These are phyloP conservation scores for Apis florea DNA, from an alignment of 1,140 invertebrate species.

Conservation along the genomic window DNA sequence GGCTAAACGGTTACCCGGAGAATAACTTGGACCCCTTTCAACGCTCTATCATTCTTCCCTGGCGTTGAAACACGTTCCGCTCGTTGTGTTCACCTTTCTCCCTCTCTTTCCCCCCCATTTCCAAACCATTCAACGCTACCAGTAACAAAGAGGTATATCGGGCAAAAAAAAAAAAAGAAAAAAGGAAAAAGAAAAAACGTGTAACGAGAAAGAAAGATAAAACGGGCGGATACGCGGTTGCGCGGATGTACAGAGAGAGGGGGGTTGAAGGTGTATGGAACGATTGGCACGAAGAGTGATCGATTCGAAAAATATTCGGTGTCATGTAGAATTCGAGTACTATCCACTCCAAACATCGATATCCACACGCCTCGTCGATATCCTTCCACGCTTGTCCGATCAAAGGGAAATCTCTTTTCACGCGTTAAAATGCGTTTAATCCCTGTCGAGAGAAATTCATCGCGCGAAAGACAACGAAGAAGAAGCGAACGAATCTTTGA, in stretches of 20 bases:
- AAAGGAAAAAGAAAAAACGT: too few species aligned
- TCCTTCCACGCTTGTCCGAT: not conserved
- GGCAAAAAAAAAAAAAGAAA: not conserved
- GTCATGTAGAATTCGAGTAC: not conserved
- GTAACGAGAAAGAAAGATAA: slow-evolving; percentile 20
- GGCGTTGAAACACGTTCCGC: slow-evolving; percentile 22
- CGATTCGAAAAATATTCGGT: slow-evolving; percentile 15
- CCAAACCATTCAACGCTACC: not conserved
- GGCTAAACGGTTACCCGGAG: slow-evolving; percentile 29
- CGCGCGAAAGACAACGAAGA: not conserved
- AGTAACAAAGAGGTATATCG: slow-evolving; percentile 3
- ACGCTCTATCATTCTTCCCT: slow-evolving; percentile 39
- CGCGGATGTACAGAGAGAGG: too few species aligned
- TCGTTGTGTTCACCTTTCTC: not conserved
- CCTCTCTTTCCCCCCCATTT: not conserved
- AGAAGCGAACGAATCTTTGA: too few species aligned
- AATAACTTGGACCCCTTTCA: slow-evolving; percentile 35
- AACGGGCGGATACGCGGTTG: not conserved
- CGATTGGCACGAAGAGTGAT: slow-evolving; percentile 1
- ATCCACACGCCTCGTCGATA: not conserved
- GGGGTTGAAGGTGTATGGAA: too few species aligned
- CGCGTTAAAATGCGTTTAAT: not conserved
- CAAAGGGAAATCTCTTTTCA: not conserved
- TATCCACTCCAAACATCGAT: not conserved
- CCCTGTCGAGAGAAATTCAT: not conserved